A percentile compares a stretch with the other conserved stretches of the same genome.
phyloP scores from a whole-genome alignment of 2,113 vertebrate species.

The Oreamnos americanus region DNA sequence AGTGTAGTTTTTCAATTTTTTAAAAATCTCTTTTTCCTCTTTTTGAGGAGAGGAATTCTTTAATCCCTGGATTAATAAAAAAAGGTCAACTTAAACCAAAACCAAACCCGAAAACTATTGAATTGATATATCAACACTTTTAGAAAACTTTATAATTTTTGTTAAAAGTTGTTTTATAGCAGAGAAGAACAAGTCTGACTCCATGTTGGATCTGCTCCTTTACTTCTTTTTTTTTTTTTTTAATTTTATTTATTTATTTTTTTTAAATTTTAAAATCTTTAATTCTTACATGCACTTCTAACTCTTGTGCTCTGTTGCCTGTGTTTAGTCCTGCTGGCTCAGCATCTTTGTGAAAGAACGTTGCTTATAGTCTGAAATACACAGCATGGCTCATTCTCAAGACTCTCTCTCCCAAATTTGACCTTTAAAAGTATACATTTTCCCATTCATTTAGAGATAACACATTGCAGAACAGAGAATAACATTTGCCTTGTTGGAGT shows the following conservation, averaged over 20 bases:
- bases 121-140: slow-evolving; percentile 30
- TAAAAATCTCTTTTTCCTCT: background rate
- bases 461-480: background rate
- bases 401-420: background rate
- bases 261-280: too few relatives aligned
- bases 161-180: background rate
- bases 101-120: background rate
- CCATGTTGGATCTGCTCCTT: background rate
- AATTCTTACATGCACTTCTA: too few relatives aligned
- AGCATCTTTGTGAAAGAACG: background rate
- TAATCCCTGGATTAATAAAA: background rate
- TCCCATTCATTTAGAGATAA: background rate
- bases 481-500: background rate
- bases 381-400: background rate
- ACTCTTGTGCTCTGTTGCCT: background rate
- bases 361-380: background rate
- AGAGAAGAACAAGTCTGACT: background rate
- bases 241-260: too few relatives aligned
- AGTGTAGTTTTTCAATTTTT: background rate
- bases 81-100: background rate
- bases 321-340: background rate
- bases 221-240: too few relatives aligned
- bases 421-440: background rate
- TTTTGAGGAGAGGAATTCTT: background rate
- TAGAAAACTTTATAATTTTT: slow-evolving; percentile 2